Evolutionary conservation across 2,888 invertebrate species (phyloP).

Genomic region (Habroteleia sp.): DNA sequence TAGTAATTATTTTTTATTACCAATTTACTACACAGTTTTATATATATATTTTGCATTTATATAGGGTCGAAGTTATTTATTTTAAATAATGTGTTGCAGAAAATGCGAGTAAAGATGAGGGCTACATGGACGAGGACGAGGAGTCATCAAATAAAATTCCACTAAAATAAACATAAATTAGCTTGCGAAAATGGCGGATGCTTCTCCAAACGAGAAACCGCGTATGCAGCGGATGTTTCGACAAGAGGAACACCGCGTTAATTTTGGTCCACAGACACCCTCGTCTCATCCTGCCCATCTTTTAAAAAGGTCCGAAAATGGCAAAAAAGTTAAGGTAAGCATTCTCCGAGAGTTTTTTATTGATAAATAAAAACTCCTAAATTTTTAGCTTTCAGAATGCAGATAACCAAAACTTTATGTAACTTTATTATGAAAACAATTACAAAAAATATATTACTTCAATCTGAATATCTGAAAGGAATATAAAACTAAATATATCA

Average conservation of each 20-base stretch:
- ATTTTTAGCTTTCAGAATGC: too few relatives aligned
- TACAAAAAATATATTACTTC: too few relatives aligned
- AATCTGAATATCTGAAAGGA: too few relatives aligned
- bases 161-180: slow-evolving; percentile 42
- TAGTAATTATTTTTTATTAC: too few relatives aligned
- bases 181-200: slow-evolving; percentile 68
- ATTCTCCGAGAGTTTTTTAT: too few relatives aligned
- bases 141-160: slow-evolving; percentile 35
- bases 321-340: slow-evolving; percentile 90
- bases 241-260: slow-evolving; percentile 73
- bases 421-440: too few relatives aligned
- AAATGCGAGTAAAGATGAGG: slow-evolving; percentile 84
- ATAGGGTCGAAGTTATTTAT: not conserved
- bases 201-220: slow-evolving; percentile 65
- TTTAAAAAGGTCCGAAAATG: slow-evolving; percentile 85
- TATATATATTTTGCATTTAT: too few relatives aligned
- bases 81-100: slow-evolving; percentile 79
- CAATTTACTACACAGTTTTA: too few relatives aligned
- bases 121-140: slow-evolving; percentile 76
- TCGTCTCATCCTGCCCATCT: slow-evolving; percentile 79
- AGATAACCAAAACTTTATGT: too few relatives aligned
- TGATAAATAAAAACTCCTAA: too few relatives aligned
- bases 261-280: slow-evolving; percentile 84
- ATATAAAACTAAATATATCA: too few relatives aligned
- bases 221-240: slow-evolving; percentile 66